Evolutionary conservation across 2,113 vertebrate species (phyloP).

Genomic region (Rhipidura dahli): DNA sequence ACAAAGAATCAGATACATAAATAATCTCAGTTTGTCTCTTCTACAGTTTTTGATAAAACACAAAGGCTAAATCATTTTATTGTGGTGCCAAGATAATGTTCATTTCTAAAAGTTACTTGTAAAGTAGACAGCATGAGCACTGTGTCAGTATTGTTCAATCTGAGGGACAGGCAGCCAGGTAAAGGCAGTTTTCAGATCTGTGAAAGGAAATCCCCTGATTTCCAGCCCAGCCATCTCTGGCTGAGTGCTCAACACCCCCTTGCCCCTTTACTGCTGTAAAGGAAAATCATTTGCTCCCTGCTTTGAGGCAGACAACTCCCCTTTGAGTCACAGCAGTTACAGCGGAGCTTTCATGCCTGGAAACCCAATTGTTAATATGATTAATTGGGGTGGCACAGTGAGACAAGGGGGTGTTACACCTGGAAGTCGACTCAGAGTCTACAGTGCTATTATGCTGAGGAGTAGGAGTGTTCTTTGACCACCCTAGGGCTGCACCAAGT

Average conservation of each 20-base stretch:
- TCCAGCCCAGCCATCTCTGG: fast-evolving
- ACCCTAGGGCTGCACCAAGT: too few relatives aligned
- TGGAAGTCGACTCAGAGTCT: fast-evolving
- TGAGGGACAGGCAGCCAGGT: background rate
- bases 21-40: background rate
- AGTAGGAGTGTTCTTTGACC: background rate
- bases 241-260: background rate
- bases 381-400: background rate
- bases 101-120: background rate
- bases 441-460: fast-evolving
- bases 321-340: background rate
- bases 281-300: background rate
- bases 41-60: background rate
- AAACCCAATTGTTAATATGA: background rate
- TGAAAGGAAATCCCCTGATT: background rate
- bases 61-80: background rate
- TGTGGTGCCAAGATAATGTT: background rate
- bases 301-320: background rate
- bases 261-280: background rate
- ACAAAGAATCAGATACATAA: background rate
- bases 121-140: background rate
- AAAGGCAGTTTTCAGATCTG: background rate
- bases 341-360: background rate
- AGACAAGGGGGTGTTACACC: background rate
- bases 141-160: background rate